Evolutionary conservation across 1,140 invertebrate species (phyloP), one percentile per base, ranked within the genome.

Genomic region (Goniozus legneri): DNA sequence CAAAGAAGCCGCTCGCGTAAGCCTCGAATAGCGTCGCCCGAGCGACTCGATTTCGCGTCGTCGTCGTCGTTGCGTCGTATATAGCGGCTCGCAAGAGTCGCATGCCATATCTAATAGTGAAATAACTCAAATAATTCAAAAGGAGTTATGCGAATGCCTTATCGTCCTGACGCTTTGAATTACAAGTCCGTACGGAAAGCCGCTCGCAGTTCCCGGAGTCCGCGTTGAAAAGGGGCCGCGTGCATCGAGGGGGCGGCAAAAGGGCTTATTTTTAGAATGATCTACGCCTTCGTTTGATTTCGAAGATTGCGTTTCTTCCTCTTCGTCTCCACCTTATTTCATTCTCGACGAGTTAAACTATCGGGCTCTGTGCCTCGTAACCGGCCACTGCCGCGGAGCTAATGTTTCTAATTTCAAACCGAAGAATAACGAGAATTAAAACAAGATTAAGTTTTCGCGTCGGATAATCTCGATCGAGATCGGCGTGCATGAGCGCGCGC

Each of bases 71-170:
- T 18, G 52, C 36, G 50, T 6, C 24, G 4, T n/a, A n/a, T n/a
- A n/a, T n/a, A n/a, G n/a, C n/a, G n/a, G n/a, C 24, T 4, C 24
- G 24, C 24, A 27, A 54, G 44, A 50, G 48, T 47, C 48, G 61
- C 68, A 72, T 70, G 65, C 65, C 67, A 61, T 69, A 67, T 70
- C 68, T 71, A 73, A 72, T 69, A 70, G 66, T 60, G 67, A 72
- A 72, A 72, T 73, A 71, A 65, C 64, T 70, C 51, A 62, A 71
- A 71, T 73, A 71, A 71, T 71, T 71, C 65, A 62, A 58, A 59
- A 63, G 57, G 58, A 70, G 62, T 69, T 70, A 69, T 69, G 67
- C 60, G 62, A 66, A 61, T 69, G 55, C 58, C 67, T 68, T 73
- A 67, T 72, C 61, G 62, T 60, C 48, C 60, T 60, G 66, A 68